Percentiles rank a stretch among this genome's conserved stretches.
Conservation (phyloP, 2,888 invertebrate genomes). For the Polietes domitor region DNA sequence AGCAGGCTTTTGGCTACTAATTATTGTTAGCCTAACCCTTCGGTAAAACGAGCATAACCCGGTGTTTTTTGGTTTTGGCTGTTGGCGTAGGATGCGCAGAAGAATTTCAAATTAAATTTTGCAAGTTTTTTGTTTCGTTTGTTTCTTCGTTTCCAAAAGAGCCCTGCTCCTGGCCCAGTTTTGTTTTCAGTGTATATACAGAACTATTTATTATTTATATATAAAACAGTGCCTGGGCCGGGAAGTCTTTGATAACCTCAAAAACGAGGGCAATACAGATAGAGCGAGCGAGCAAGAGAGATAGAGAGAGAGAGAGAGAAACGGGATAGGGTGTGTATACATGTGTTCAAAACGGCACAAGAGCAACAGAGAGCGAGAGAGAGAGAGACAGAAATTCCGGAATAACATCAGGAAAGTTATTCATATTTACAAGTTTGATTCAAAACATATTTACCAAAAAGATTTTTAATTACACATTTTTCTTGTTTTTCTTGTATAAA, state of each 20-base stretch:
- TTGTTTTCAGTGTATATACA: conserved; percentile 64
- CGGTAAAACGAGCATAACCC: conserved; percentile 68
- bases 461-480: conserved; percentile 56
- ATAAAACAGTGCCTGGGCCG: conserved; percentile 14
- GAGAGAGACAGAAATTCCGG: conserved; percentile 78
- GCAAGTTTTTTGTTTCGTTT: conserved; percentile 48
- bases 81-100: conserved; percentile 40
- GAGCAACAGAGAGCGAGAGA: conserved; percentile 37
- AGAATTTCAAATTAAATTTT: conserved; percentile 61
- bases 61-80: conserved; percentile 23
- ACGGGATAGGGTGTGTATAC: not conserved
- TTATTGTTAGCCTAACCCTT: conserved; percentile 54
- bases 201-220: conserved; percentile 2
- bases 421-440: conserved; percentile 74
- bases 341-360: conserved; percentile 2
- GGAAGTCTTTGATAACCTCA: not conserved
- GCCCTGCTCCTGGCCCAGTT: conserved; percentile 77
- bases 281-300: conserved; percentile 3
- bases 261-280: conserved; percentile 55
- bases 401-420: conserved; percentile 79
- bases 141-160: conserved; percentile 58
- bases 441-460: conserved; percentile 64
- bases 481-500: conserved; percentile 38
- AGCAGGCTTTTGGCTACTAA: conserved; percentile 73
- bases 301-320: conserved; percentile 40